Percentiles rank a stretch among this genome's conserved stretches.
These are phyloP conservation scores for Atta texana DNA, from an alignment of 1,140 invertebrate genomes.

Conservation along the genomic window DNA sequence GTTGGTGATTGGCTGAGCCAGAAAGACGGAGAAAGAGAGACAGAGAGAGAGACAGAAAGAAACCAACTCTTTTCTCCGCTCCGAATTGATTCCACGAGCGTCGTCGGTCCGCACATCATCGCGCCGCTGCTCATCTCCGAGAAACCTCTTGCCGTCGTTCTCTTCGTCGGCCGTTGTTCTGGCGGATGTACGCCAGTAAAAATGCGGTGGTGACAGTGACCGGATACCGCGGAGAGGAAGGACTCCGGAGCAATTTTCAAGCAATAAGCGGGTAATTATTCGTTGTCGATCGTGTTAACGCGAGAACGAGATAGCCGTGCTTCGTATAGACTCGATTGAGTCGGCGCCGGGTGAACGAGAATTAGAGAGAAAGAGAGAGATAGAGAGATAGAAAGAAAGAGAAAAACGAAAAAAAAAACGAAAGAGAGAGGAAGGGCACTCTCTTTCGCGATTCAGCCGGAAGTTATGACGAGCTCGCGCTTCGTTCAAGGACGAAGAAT, in stretches of 20 bases:
- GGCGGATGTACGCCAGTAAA: conserved; percentile 66
- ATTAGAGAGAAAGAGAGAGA: not conserved
- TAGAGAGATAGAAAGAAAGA: conserved; percentile 6
- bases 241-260: conserved; percentile 17
- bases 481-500: conserved; percentile 67
- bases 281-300: conserved; percentile 13
- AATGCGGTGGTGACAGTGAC: conserved; percentile 74
- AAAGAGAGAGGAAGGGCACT: conserved; percentile 21
- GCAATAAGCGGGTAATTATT: conserved; percentile 24
- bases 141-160: conserved; percentile 1
- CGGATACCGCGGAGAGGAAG: not conserved
- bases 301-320: not conserved
- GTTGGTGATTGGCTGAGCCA: not conserved
- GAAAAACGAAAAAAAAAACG: not conserved
- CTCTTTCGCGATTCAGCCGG: conserved; percentile 70
- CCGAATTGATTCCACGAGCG: conserved; percentile 29
- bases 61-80: conserved; percentile 2
- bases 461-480: conserved; percentile 73
- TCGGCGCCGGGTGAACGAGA: conserved; percentile 34
- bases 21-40: not conserved
- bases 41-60: not conserved
- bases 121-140: conserved; percentile 1
- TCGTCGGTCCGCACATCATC: conserved; percentile 27
- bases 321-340: conserved; percentile 18
- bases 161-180: conserved; percentile 14